Base-by-base conservation (phyloP, 2,888 invertebrate genomes). In the Cordylochernes scorpioides region DNA sequence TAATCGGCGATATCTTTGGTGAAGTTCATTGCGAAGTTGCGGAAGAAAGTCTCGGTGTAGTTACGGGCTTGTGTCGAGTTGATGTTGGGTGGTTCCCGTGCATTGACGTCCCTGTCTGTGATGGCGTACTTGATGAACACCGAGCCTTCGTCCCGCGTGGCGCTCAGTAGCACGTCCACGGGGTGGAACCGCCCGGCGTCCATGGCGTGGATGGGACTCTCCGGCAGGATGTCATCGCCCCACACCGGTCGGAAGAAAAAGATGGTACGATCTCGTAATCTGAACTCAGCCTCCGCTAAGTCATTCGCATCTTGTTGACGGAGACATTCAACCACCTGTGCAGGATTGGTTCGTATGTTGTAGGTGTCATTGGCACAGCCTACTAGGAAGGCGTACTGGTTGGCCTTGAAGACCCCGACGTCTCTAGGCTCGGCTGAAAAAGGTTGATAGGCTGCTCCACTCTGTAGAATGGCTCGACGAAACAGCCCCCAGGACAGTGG, bases 401-500 rank as follows among this genome's bases (percentile, higher is more conserved):
- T 22, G 5, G 25, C 17, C 21, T 33, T 36, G 3, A 15, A 5
- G 3, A 12, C 15, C 6, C 28, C 22, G 3, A 24, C 4, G 3
- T 15, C n/a, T 1, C 24, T 19, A 3, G 18, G 12, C 3, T 32
- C 32, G 2, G 15, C 15, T 4, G 27, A 2, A 1, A 12, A 5
- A 1, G 24, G 22, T n/a, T 32, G 7, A 13, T 38, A 40, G 13
- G 41, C 39, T 2, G 42, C 35, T 4, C 46, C 48, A 24, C 44
- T 45, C 26, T 46, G 45, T 15, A 48, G 25, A 19, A 47, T 42
- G 16, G 41, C 42, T 14, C 42, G 25, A 6, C 38, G 25, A 24
- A 42, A 46, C 14, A 46, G 29, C 2, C 38, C 30, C 31, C 21
- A 27, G 5, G 32, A 38, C 29, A 30, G 19, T 2, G 39, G 39